A percentile compares a stretch with the other conserved stretches of the same genome.
Conservation (phyloP, 2,113 vertebrate species). For the Actenoides hombroni region DNA sequence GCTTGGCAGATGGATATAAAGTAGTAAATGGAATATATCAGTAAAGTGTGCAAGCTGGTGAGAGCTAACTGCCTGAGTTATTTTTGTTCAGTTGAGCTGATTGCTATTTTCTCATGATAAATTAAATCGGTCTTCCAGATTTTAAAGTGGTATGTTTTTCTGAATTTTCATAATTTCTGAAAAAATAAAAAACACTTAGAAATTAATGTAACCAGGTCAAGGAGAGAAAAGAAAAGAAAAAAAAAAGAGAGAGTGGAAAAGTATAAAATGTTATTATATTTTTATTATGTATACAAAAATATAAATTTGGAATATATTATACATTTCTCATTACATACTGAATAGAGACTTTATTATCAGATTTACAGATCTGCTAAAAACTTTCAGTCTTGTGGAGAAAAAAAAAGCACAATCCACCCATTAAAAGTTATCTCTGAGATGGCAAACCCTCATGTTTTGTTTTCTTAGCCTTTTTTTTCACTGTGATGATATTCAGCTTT, state of each 20-base stretch:
- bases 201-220: constrained; percentile 23
- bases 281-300: neutral
- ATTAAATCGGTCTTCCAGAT: constrained; percentile 74
- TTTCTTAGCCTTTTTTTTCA: fast-evolving
- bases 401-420: neutral
- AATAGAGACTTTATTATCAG: neutral
- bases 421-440: neutral
- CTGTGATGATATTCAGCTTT: neutral
- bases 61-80: constrained; percentile 73
- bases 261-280: neutral
- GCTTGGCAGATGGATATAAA: constrained; percentile 75
- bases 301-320: neutral
- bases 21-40: constrained; percentile 66
- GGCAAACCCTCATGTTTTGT: neutral
- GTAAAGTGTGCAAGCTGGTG: constrained; percentile 71
- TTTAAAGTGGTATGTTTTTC: constrained; percentile 62
- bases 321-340: neutral
- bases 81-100: constrained; percentile 72
- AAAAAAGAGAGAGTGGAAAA: neutral
- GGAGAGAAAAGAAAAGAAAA: neutral
- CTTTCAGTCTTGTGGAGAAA: neutral
- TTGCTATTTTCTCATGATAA: constrained; percentile 76
- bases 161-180: constrained; percentile 51
- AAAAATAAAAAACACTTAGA: constrained; percentile 54
- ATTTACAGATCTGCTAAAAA: neutral